Evolutionary conservation across 2,797 vertebrate genomes (phyloP), one percentile per base, ranked within the genome.

Genomic region (Coranthus polyacanthus): DNA sequence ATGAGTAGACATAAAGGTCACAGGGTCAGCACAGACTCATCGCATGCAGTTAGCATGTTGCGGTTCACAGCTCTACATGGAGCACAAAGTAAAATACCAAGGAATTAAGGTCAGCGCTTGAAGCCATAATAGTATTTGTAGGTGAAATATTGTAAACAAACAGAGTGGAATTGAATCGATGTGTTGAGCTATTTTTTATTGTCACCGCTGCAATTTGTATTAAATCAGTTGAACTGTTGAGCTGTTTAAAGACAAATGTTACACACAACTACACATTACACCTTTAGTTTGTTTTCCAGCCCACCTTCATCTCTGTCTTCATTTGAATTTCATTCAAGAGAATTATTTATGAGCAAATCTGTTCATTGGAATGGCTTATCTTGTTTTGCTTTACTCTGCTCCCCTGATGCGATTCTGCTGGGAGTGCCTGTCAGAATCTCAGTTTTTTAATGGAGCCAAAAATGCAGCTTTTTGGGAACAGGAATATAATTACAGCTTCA

Each of bases 321-420:
- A 90, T 87, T 90, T 86, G 68, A 88, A 85, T 90, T 92, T 82
- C 83, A 93, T 88, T 79, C 47, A 76, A 91, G 84, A 52, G 90
- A 93, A 93, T 93, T 89, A 93, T 93, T 93, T 86, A 92, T 93
- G 87, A 92, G 88, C 60, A 81, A 88, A 89, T 91, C 87, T 91
- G 89, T 88, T 90, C 78, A 49, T 60, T 87, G 83, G 79, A 88
- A 88, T 81, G 72, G 75, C 68, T 86, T 41, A 77, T 80, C 84
- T 89, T 90, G 86, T 88, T 91, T 87, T 86, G 82, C 74, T 86
- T 79, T 75, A 49, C 82, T 36, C 41, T 24, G 15, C 66, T 89
- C 81, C 84, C 86, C 75, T 63, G 79, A 78, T 80, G 75, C 45
- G 4, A 18, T 22, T 81, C 89, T 79, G 67, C 78, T 72, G 87